A percentile compares a stretch with the other conserved stretches of the same genome.
These are phyloP conservation scores for Pterocles orientalis DNA, from an alignment of 2,113 vertebrate species.

Conservation along the genomic window DNA sequence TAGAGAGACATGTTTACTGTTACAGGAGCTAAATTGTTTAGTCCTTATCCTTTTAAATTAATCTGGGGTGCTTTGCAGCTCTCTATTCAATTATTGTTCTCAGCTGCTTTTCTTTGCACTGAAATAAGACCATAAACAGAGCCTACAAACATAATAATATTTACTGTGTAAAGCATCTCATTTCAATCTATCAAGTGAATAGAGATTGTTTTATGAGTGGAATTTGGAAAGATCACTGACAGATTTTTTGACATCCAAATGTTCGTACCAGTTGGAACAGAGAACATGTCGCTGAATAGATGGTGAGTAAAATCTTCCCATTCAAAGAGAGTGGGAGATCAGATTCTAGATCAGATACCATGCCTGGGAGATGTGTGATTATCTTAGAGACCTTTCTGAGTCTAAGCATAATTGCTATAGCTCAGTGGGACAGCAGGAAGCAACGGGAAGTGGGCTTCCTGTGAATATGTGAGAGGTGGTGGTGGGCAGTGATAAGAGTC, in stretches of 20 bases:
- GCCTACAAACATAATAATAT: background rate
- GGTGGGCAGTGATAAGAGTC: background rate
- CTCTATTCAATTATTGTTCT: conserved; percentile 9
- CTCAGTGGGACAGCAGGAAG: background rate
- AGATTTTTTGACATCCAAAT: background rate
- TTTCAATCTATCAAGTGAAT: background rate
- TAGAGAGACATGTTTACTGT: background rate
- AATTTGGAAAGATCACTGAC: background rate
- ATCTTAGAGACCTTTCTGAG: background rate
- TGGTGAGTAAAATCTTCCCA: background rate
- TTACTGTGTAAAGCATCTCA: background rate
- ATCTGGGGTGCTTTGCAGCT: background rate
- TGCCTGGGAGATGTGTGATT: background rate
- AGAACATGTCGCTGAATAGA: background rate
- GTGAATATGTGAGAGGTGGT: background rate
- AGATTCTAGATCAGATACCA: background rate
- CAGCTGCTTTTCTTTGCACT: conserved; percentile 15
- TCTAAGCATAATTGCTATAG: background rate
- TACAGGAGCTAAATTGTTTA: background rate
- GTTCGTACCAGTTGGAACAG: background rate
- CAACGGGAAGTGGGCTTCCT: background rate
- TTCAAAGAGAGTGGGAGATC: background rate
- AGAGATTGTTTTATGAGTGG: background rate
- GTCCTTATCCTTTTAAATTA: conserved; percentile 8
- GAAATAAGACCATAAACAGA: conserved; percentile 10